Conservation (phyloP, 2,113 vertebrate genomes). For the Saguinus imperator region DNA sequence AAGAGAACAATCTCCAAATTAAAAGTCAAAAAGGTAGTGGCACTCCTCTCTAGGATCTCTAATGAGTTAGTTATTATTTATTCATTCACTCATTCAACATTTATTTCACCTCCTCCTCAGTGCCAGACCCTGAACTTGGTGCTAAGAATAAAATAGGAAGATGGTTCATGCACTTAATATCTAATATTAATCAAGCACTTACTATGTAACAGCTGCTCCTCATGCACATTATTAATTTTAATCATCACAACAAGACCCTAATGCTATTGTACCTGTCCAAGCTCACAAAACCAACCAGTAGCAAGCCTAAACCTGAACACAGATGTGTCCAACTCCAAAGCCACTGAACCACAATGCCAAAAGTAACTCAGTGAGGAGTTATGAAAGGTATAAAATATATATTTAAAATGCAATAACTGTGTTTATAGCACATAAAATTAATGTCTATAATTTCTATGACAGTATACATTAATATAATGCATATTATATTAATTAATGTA, state of each 20-base stretch:
- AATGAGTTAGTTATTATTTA: conserved; percentile 22
- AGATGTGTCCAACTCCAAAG: neutral
- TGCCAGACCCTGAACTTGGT: neutral
- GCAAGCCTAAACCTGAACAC: neutral
- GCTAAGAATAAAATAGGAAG: conserved; percentile 27
- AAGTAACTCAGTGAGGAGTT: neutral
- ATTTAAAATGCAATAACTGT: neutral
- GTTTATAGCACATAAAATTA: neutral
- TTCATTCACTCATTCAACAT: conserved; percentile 23
- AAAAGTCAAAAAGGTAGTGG: neutral
- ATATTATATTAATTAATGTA: too few relatives aligned
- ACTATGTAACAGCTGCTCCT: neutral
- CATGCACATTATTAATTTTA: neutral
- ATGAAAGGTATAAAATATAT: neutral
- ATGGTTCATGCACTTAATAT: neutral
- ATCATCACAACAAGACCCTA: neutral
- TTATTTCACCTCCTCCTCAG: neutral
- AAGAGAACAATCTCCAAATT: neutral
- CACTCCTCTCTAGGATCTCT: neutral
- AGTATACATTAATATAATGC: neutral
- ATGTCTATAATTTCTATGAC: neutral
- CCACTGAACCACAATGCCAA: neutral
- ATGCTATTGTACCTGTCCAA: neutral
- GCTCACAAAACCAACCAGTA: neutral
- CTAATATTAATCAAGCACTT: neutral